Base-by-base conservation (phyloP, 2,797 vertebrate species). In the Oreonectes daqikongensis region DNA sequence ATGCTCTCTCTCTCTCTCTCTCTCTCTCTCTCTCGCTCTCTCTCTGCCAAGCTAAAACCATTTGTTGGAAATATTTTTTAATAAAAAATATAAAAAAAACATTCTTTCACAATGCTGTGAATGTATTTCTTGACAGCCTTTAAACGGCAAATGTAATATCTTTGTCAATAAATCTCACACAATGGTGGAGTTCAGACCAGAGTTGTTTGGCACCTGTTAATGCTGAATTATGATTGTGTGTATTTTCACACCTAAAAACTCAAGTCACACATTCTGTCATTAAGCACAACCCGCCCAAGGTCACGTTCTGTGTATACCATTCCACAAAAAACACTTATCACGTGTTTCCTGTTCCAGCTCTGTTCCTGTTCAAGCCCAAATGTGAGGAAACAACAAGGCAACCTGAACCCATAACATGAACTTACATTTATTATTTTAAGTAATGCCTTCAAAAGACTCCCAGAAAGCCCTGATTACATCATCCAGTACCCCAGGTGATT, bases 401-500 rank as follows among this genome's bases (percentile, higher is more conserved):
- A 82, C 77, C 30, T 38, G 42, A 72, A 75, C 44, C 66, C 46
- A 64, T 20, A 77, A 77, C 67, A 63, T 77, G 18, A 17, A 12
- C 46, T 59, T 46, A 42, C 15, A 60, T 55, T 63, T 80, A 66
- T 76, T 77, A 61, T 81, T 77, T 59, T 72, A 77, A 63, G 53
- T 61, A 72, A 77, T 72, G 74, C 42, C 69, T 66, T 67, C 40
- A 59, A 71, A 42, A 74, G 26, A 42, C 48, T 32, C 26, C n/a
- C 60, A 75, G 65, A 81, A 32, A 63, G 9, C 38, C 6, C 22
- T 38, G 35, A 72, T 60, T 26, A 75, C 50, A 69, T 78, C 76
- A 78, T 26, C 55, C 42, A 18, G 44, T 60, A 46, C n/a, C 65
- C 60, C 24, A 32, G 59, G 42, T 74, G 48, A 73, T 35, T n/a